These are phyloP conservation scores for Tolypeutes matacus DNA, from an alignment of 2,797 vertebrate genomes.

Conservation along the genomic window DNA sequence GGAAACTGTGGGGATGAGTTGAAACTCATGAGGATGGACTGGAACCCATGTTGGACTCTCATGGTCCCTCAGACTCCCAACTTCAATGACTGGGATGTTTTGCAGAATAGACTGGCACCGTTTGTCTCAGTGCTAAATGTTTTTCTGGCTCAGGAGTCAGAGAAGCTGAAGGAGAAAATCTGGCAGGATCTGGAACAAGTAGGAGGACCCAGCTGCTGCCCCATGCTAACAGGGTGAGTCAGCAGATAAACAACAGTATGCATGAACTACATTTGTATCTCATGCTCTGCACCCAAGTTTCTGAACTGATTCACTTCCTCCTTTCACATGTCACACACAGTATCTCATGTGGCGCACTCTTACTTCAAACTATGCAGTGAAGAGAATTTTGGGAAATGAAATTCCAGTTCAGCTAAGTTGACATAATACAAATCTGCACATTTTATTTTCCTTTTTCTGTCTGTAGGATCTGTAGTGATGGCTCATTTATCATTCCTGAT, in stretches of 20 bases:
- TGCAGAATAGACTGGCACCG: neutral
- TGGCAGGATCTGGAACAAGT: neutral
- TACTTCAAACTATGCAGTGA: neutral
- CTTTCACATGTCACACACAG: neutral
- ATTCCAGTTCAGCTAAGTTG: neutral
- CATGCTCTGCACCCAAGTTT: neutral
- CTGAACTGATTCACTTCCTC: neutral
- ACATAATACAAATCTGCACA: neutral
- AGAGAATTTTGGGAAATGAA: neutral
- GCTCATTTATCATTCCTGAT: slow-evolving; percentile 26
- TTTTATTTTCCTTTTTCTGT: neutral
- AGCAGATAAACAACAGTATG: neutral
- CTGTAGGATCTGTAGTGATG: neutral
- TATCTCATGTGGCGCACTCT: neutral
- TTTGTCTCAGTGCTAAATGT: neutral
- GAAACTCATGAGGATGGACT: neutral
- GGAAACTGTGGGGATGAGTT: neutral
- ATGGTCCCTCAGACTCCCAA: neutral
- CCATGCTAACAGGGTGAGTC: neutral
- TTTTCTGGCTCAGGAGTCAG: neutral
- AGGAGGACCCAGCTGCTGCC: neutral
- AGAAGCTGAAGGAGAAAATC: neutral
- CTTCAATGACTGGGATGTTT: neutral
- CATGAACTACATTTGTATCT: neutral
- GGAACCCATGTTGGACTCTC: neutral